Evolutionary conservation across 2,113 vertebrate species (phyloP).

Genomic region (Lampris incognitus): DNA sequence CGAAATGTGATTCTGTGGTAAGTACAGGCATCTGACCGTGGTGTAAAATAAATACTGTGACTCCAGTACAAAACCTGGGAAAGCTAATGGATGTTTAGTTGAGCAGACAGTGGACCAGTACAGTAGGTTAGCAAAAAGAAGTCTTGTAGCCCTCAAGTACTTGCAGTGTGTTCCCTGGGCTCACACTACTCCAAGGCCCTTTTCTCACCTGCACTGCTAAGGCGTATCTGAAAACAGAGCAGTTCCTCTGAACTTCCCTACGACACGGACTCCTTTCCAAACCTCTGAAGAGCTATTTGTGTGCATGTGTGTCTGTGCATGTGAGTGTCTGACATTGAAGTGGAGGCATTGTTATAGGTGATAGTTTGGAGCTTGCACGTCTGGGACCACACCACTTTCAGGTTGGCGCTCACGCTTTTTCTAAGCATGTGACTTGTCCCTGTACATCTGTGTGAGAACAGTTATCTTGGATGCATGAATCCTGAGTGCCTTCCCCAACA

Average conservation of each 20-base stretch:
- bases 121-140: too few species aligned
- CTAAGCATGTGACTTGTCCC: background rate
- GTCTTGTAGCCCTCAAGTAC: too few species aligned
- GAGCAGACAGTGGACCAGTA: constrained; percentile 30
- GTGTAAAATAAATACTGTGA: constrained; percentile 56
- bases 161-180: background rate
- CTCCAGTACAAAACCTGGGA: constrained; percentile 10
- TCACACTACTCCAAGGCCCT: background rate
- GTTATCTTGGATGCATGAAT: background rate
- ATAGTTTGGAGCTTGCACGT: too few species aligned
- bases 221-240: too few species aligned
- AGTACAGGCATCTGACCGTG: constrained; percentile 10
- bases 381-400: too few species aligned
- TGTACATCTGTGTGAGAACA: background rate
- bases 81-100: constrained; percentile 42
- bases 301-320: background rate
- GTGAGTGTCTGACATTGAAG: background rate
- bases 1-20: constrained; percentile 14
- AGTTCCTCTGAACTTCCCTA: too few species aligned
- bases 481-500: background rate
- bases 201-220: too few species aligned
- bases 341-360: background rate
- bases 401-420: too few species aligned
- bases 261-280: too few species aligned
- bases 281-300: too few species aligned